A percentile compares a stretch with the other conserved stretches of the same genome.
Conservation (phyloP, 1,140 invertebrate genomes). For the Melipona quadrifasciata region DNA sequence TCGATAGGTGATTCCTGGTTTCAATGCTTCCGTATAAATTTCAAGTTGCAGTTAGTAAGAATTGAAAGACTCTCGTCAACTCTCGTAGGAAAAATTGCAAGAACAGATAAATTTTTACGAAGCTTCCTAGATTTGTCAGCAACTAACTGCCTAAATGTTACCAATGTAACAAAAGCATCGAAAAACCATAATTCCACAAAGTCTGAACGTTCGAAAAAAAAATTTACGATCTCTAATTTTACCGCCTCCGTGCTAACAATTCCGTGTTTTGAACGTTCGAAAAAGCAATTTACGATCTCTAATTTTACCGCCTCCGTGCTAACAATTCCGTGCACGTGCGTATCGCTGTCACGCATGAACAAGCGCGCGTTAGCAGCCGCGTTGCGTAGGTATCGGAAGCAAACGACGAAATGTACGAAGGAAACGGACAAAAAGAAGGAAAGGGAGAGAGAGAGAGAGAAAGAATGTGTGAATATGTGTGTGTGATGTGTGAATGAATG, state of each 20-base stretch:
- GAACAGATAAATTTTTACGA: neutral
- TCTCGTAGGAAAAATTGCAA: neutral
- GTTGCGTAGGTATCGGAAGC: constrained; percentile 34
- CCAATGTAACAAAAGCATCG: neutral
- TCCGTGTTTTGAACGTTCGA: too few species aligned
- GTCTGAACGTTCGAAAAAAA: neutral
- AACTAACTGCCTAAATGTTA: neutral
- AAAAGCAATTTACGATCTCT: constrained; percentile 18
- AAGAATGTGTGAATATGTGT: too few species aligned
- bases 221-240: constrained; percentile 29
- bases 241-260: constrained; percentile 43
- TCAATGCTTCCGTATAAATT: neutral
- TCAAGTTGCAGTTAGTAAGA: neutral
- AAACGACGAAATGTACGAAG: constrained; percentile 49
- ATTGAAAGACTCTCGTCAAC: neutral
- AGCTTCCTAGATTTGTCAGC: neutral
- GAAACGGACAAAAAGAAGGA: neutral
- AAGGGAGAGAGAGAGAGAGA: too few species aligned
- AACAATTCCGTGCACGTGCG: constrained; percentile 39
- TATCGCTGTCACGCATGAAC: constrained; percentile 40
- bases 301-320: constrained; percentile 41
- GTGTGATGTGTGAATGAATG: too few species aligned
- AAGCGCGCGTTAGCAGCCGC: constrained; percentile 29
- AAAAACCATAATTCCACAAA: neutral
- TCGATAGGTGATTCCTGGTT: neutral